These are phyloP conservation scores for Dynastes grantii DNA, from an alignment of 2,888 invertebrate genomes.

Conservation along the genomic window DNA sequence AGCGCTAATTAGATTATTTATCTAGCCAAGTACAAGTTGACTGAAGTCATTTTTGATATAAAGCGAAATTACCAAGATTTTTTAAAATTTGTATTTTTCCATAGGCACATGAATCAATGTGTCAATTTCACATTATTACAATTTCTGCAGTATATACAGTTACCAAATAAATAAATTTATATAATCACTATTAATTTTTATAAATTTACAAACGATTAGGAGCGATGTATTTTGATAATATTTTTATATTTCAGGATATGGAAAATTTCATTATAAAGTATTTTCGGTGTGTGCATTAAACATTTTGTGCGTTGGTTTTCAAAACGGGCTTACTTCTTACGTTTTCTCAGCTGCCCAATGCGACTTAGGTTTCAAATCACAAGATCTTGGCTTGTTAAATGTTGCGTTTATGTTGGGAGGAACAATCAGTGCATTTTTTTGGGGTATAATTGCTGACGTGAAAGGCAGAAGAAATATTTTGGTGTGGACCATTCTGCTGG, in stretches of 20 bases:
- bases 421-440: conserved; percentile 82
- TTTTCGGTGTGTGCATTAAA: conserved; percentile 78
- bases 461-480: conserved; percentile 77
- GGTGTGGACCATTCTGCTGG: conserved; percentile 62
- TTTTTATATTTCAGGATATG: conserved; percentile 74
- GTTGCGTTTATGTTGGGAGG: conserved; percentile 83
- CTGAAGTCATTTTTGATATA: too few species aligned
- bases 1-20: too few species aligned
- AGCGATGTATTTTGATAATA: background rate
- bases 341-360: conserved; percentile 82
- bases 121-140: too few species aligned
- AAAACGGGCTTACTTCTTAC: conserved; percentile 81
- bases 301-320: conserved; percentile 77
- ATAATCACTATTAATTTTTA: background rate
- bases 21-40: too few species aligned
- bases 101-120: too few species aligned
- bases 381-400: conserved; percentile 80
- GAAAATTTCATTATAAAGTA: conserved; percentile 78
- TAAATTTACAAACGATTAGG: too few species aligned
- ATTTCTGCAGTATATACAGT: too few species aligned
- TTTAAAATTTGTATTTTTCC: too few species aligned
- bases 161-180: too few species aligned
- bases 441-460: conserved; percentile 87
- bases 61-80: too few species aligned
- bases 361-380: conserved; percentile 78